phyloP scores from a whole-genome alignment of 1,140 invertebrate species.

The Danaus melanippus region DNA sequence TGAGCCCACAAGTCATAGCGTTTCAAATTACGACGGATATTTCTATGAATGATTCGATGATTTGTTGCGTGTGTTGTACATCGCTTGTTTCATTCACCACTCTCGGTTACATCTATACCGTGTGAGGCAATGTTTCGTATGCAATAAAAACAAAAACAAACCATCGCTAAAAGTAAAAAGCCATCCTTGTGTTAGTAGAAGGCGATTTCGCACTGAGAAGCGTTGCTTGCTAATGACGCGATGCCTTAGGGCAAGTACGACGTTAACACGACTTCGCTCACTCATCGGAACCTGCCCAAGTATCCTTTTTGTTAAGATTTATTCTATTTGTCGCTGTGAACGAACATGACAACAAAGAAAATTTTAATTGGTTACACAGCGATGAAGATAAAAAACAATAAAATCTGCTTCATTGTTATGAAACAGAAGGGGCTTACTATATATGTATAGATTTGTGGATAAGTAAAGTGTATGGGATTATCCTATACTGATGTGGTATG shows the following conservation, averaged over 20 bases:
- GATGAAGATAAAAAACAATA: no score
- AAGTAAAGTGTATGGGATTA: no score
- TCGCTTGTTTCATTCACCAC: conserved; percentile 19
- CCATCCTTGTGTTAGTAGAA: conserved; percentile 23
- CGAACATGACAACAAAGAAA: no score
- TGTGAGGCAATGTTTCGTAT: conserved; percentile 14
- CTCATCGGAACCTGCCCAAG: conserved; percentile 48
- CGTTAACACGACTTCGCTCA: conserved; percentile 38
- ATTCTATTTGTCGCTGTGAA: conserved; percentile 20
- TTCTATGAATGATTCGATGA: conserved; percentile 17
- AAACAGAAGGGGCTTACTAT: no score
- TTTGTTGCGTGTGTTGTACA: conserved; percentile 23
- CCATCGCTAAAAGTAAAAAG: not conserved
- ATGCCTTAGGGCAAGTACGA: conserved; percentile 41
- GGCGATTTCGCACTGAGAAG: conserved; percentile 32
- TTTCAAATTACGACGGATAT: conserved; percentile 35
- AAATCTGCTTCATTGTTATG: no score
- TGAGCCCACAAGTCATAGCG: conserved; percentile 52
- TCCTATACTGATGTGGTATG: no score
- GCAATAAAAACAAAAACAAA: conserved; percentile 3
- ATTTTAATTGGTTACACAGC: no score
- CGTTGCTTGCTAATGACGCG: conserved; percentile 59
- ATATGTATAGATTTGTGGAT: no score
- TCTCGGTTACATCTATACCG: not conserved
- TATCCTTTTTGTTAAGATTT: conserved; percentile 38